Percentiles rank a stretch among this genome's conserved stretches.
These are phyloP conservation scores for Tetramorium alpestre DNA, from an alignment of 1,140 invertebrate species.

Conservation along the genomic window DNA sequence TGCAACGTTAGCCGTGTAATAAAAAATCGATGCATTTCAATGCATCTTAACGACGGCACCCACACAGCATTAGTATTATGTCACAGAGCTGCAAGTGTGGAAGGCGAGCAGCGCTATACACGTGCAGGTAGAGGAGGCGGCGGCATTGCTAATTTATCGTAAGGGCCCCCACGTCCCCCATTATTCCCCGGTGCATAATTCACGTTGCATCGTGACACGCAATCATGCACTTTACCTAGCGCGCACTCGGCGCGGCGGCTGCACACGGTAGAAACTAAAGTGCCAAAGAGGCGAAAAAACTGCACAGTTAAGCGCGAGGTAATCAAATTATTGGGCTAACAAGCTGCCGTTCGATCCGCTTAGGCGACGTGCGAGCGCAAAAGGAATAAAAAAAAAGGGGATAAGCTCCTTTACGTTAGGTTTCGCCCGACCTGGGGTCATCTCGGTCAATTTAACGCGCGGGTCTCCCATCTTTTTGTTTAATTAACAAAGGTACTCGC, in stretches of 20 bases:
- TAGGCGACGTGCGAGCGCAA: not conserved
- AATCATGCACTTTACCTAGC: constrained; percentile 48
- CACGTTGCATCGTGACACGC: constrained; percentile 53
- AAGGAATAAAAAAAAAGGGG: not conserved
- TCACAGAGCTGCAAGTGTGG: not conserved
- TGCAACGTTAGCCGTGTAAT: constrained; percentile 38
- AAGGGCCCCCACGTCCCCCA: constrained; percentile 5
- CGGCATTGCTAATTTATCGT: constrained; percentile 50
- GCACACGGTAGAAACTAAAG: constrained; percentile 21
- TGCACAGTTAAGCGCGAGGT: constrained; percentile 44
- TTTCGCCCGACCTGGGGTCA: not conserved
- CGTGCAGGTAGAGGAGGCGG: not conserved
- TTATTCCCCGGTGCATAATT: constrained; percentile 55
- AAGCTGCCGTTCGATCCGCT: constrained; percentile 51
- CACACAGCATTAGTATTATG: constrained; percentile 15
- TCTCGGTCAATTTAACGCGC: constrained; percentile 38
- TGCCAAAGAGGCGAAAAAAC: constrained; percentile 42
- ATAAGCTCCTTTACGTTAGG: constrained; percentile 38
- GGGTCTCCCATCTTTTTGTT: constrained; percentile 45
- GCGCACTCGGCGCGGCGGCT: not conserved
- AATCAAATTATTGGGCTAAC: constrained; percentile 55
- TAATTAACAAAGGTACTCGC: constrained; percentile 56
- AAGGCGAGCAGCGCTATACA: not conserved
- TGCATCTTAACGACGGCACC: constrained; percentile 47
- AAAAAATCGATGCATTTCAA: constrained; percentile 60